Conservation (phyloP, 1,140 invertebrate species). For the Magallana ariakensis region DNA sequence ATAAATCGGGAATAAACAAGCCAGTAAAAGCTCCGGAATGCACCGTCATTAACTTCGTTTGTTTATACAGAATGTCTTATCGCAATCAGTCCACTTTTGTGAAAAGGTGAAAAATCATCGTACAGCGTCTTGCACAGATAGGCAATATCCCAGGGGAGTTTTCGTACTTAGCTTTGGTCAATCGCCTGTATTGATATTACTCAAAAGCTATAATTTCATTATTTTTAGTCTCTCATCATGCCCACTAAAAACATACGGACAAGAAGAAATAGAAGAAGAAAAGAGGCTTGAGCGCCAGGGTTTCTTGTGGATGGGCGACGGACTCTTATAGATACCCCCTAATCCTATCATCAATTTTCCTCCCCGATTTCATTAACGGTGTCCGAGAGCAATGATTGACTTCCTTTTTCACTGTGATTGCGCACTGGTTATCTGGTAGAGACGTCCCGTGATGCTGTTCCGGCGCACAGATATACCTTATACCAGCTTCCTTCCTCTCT, state of each 20-base stretch:
- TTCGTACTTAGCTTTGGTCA: not conserved
- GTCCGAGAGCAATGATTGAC: not conserved
- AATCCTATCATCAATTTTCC: conserved; percentile 27
- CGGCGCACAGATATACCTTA: not conserved
- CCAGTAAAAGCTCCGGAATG: too few relatives aligned
- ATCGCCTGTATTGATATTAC: not conserved
- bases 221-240: not conserved
- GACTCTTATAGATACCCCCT: conserved; percentile 1
- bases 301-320: not conserved
- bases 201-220: not conserved
- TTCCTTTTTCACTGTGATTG: conserved; percentile 25
- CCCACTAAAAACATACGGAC: not conserved
- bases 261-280: not conserved
- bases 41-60: too few relatives aligned
- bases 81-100: not conserved
- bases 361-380: conserved; percentile 27
- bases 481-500: not conserved
- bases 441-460: not conserved
- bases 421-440: not conserved
- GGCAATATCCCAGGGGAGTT: not conserved
- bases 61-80: not conserved
- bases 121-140: not conserved
- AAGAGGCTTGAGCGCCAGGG: not conserved
- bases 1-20: not conserved
- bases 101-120: not conserved